These are phyloP conservation scores for Trissolcus brochymenae DNA, from an alignment of 2,888 invertebrate genomes.

Conservation along the genomic window DNA sequence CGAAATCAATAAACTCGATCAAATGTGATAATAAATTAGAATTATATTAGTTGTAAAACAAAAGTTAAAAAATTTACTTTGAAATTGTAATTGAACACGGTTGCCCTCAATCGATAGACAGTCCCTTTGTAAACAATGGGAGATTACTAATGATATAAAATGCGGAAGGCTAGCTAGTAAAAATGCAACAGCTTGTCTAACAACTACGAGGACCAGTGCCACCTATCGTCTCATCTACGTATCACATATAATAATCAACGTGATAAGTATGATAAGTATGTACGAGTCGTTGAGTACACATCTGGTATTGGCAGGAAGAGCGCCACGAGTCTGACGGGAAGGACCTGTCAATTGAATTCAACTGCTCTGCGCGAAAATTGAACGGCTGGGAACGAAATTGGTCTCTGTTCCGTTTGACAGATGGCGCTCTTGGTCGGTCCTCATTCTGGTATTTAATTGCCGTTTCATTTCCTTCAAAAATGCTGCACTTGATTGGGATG, in stretches of 20 bases:
- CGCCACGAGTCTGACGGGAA: conserved; percentile 32
- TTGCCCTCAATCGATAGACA: conserved; percentile 36
- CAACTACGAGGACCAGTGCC: conserved; percentile 74
- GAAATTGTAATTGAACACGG: neutral
- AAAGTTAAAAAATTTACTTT: neutral
- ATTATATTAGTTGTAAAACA: conserved; percentile 6
- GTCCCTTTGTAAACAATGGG: conserved; percentile 70
- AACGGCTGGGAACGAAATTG: neutral
- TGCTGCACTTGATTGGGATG: conserved; percentile 75
- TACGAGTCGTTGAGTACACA: conserved; percentile 65
- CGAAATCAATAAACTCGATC: neutral
- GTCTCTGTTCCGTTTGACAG: neutral
- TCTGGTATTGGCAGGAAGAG: conserved; percentile 53
- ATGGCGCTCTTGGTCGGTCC: conserved; percentile 41
- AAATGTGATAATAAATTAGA: neutral
- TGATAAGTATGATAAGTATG: conserved; percentile 57
- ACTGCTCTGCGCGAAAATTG: neutral
- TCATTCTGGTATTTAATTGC: conserved; percentile 56
- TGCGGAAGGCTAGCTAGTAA: conserved; percentile 75
- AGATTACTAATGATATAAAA: conserved; percentile 70
- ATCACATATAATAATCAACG: conserved; percentile 42
- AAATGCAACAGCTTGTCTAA: conserved; percentile 75
- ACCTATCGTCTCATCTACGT: conserved; percentile 68
- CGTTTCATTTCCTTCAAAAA: conserved; percentile 66
- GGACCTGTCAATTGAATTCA: neutral